phyloP scores from a whole-genome alignment of 2,113 vertebrate genomes.

The Sinocyclocheilus maitianheensis region DNA sequence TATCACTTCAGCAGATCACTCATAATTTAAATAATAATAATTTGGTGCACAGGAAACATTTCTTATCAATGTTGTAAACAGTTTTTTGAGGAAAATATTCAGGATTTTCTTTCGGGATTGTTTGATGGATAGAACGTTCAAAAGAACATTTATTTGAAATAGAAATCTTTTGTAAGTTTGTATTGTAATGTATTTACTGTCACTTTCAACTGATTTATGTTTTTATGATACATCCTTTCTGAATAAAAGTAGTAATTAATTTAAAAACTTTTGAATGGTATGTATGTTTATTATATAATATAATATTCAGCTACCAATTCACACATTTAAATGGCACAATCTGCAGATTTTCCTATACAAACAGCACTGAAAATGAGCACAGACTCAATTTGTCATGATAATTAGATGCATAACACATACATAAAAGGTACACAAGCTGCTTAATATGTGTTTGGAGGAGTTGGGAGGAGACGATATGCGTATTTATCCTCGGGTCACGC shows the following conservation, averaged over 20 bases:
- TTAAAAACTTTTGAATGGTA: neutral
- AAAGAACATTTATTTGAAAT: neutral
- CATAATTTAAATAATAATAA: conserved; percentile 22
- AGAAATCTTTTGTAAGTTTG: neutral
- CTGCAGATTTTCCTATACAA: neutral
- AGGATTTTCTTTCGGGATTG: neutral
- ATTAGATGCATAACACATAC: neutral
- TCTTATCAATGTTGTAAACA: neutral
- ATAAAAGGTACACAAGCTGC: neutral
- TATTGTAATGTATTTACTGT: neutral
- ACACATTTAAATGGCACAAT: neutral
- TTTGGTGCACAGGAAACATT: neutral
- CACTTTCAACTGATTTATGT: neutral
- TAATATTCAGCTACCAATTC: neutral
- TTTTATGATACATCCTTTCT: neutral
- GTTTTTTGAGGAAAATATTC: no score
- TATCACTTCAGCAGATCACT: neutral
- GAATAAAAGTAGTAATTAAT: neutral
- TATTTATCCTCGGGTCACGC: conserved; percentile 70
- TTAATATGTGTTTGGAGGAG: conserved; percentile 23
- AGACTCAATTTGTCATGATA: neutral
- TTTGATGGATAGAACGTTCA: neutral
- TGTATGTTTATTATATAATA: no score
- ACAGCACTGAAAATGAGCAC: neutral
- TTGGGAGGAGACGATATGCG: conserved; percentile 53